These are phyloP conservation scores for Beaufortia kweichowensis DNA, from an alignment of 2,113 vertebrate species.

Conservation along the genomic window DNA sequence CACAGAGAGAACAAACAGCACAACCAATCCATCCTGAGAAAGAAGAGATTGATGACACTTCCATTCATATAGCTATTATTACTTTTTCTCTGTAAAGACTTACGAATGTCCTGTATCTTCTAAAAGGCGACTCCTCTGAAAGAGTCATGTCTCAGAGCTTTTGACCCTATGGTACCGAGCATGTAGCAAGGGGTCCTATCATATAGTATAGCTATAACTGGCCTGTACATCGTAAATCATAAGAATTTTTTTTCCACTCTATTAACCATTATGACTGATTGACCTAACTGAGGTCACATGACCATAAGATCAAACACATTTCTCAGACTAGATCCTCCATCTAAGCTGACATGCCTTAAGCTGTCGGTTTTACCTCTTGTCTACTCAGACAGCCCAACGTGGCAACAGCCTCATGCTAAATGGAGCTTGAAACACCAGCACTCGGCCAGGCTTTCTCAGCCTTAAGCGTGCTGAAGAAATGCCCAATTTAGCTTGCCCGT, in stretches of 20 bases:
- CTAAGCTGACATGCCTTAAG: no score
- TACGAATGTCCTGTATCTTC: not conserved
- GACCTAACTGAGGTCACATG: not conserved
- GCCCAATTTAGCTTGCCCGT: slow-evolving; percentile 16
- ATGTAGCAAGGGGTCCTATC: not conserved
- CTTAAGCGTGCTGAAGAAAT: slow-evolving; percentile 20
- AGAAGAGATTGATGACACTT: not conserved
- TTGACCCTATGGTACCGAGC: not conserved
- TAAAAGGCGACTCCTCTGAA: not conserved
- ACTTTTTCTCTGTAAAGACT: not conserved
- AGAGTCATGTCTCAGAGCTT: not conserved
- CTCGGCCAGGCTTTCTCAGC: slow-evolving; percentile 37
- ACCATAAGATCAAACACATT: not conserved
- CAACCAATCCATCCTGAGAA: not conserved
- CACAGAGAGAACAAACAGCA: slow-evolving; percentile 14
- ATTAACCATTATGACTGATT: not conserved
- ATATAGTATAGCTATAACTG: slow-evolving; percentile 8
- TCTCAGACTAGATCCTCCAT: no score
- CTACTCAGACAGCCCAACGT: slow-evolving; percentile 44
- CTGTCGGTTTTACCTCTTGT: slow-evolving; percentile 25
- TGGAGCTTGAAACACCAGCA: slow-evolving; percentile 66
- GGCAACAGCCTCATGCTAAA: slow-evolving; percentile 59
- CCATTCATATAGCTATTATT: slow-evolving; percentile 3
- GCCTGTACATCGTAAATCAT: not conserved
- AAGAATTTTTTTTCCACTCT: slow-evolving; percentile 8